Evolutionary conservation across 2,113 vertebrate species (phyloP).

Genomic region (Myocastor coypus): DNA sequence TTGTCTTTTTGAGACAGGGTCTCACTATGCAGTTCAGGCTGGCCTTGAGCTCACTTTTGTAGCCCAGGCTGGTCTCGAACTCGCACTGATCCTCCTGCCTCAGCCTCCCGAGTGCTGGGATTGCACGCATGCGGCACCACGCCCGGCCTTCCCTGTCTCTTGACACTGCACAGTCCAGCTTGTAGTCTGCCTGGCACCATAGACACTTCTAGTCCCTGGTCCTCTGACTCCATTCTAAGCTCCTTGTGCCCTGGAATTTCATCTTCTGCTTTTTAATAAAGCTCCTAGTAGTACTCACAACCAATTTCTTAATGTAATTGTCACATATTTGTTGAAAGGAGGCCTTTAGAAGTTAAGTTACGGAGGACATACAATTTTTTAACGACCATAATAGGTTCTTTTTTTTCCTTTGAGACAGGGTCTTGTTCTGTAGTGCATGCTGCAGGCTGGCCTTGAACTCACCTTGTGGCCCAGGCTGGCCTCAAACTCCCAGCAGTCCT

Average conservation of each 20-base stretch:
- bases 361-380: not conserved
- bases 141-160: not conserved
- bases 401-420: not conserved
- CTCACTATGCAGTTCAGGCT: no score
- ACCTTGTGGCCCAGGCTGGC: not conserved
- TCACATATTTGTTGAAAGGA: slow-evolving; percentile 46
- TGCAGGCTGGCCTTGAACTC: not conserved
- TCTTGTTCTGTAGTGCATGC: not conserved
- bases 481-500: not conserved
- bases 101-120: no score
- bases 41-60: no score
- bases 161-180: not conserved
- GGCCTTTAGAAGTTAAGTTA: not conserved
- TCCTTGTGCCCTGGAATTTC: not conserved
- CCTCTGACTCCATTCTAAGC: not conserved
- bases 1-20: no score
- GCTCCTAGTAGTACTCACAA: not conserved
- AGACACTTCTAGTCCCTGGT: not conserved
- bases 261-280: slow-evolving; percentile 15
- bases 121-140: no score
- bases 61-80: no score
- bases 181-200: not conserved
- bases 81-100: no score
- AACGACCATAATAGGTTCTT: not conserved
- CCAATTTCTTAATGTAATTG: not conserved